A percentile compares a stretch with the other conserved stretches of the same genome.
Evolutionary conservation across 2,113 vertebrate genomes (phyloP).

Genomic region (Neomonachus schauinslandi): DNA sequence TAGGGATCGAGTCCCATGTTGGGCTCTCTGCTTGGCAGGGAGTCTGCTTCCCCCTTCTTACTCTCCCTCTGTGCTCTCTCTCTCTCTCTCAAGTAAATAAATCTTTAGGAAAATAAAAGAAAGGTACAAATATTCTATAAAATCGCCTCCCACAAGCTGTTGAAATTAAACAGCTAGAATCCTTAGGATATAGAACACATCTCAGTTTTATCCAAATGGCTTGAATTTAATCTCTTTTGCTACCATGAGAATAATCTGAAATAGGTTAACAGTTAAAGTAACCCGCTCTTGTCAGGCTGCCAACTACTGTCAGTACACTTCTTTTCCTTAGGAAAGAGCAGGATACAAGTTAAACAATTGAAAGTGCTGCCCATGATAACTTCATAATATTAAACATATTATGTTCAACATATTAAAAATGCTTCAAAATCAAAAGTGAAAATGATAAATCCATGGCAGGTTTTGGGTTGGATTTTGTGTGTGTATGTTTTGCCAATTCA

Average conservation of each 20-base stretch:
- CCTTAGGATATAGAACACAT: background rate
- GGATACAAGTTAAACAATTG: constrained; percentile 5
- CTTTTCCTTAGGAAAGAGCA: background rate
- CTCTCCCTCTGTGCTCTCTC: background rate
- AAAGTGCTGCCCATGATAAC: background rate
- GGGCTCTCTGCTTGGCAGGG: background rate
- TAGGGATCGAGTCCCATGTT: background rate
- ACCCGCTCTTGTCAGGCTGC: background rate
- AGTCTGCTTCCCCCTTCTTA: background rate
- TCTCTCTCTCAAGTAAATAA: background rate
- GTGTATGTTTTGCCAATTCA: constrained; percentile 24
- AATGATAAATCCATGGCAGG: background rate
- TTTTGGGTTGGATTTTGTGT: background rate
- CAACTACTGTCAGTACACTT: background rate
- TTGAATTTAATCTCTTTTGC: constrained; percentile 59
- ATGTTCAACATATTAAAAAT: constrained; percentile 56
- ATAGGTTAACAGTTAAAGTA: background rate
- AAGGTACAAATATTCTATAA: constrained; percentile 21
- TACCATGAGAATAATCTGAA: constrained; percentile 28
- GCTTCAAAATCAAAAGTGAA: constrained; percentile 54
- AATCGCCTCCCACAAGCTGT: constrained; percentile 34
- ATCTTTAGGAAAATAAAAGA: background rate
- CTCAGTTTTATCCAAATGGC: background rate
- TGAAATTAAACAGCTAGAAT: constrained; percentile 59
- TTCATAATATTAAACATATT: background rate